Evolutionary conservation across 2,797 vertebrate species (phyloP).

Genomic region (Novumbra hubbsi): DNA sequence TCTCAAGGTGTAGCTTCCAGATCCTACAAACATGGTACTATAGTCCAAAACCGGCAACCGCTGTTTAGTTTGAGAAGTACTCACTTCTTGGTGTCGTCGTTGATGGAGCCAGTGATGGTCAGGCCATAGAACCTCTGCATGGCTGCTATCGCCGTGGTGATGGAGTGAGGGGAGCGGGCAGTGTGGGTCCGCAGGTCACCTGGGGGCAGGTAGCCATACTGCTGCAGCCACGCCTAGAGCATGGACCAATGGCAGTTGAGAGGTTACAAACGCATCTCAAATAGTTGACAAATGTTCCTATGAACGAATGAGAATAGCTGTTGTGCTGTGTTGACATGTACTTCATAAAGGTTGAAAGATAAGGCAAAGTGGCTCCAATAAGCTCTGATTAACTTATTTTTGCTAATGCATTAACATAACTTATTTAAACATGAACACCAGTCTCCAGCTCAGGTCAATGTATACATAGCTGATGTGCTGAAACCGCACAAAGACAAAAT

Average conservation of each 20-base stretch:
- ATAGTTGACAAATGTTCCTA: background rate
- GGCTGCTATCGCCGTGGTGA: conserved; percentile 80
- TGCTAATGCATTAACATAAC: conserved; percentile 45
- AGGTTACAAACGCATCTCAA: background rate
- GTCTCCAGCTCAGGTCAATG: background rate
- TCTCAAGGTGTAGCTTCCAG: no score
- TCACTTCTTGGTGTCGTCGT: conserved; percentile 79
- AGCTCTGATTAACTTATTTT: conserved; percentile 39
- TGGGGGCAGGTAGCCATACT: conserved; percentile 91
- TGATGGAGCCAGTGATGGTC: conserved; percentile 78
- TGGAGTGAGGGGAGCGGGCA: conserved; percentile 81
- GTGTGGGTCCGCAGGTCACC: conserved; percentile 88
- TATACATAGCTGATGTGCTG: background rate
- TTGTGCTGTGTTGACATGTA: background rate
- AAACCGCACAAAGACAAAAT: conserved; percentile 6
- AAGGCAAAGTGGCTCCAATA: conserved; percentile 26
- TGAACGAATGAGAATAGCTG: background rate
- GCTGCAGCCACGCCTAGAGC: conserved; percentile 88
- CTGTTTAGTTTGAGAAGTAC: conserved; percentile 21
- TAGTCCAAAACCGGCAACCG: background rate
- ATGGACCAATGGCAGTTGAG: background rate
- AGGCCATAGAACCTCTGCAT: conserved; percentile 93
- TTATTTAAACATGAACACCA: conserved; percentile 42
- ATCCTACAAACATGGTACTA: background rate
- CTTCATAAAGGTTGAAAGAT: background rate